These are phyloP conservation scores for Chironomus tentans DNA, from an alignment of 2,888 invertebrate genomes.

Conservation along the genomic window DNA sequence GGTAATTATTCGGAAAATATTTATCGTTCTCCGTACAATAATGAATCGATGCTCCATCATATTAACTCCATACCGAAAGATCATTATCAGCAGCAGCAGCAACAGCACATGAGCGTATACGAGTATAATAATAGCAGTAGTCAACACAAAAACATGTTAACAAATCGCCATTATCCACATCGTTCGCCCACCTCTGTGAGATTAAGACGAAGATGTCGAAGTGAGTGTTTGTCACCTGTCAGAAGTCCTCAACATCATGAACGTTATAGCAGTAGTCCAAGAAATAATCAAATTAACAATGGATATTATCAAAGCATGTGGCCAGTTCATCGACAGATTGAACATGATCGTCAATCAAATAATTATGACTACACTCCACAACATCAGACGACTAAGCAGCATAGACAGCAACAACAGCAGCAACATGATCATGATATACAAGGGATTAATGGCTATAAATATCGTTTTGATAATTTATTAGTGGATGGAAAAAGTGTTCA, in stretches of 20 bases:
- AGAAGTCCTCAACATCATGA: background rate
- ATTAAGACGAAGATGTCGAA: conserved; percentile 6
- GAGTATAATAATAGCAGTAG: background rate
- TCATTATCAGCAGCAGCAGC: background rate
- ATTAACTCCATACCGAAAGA: conserved; percentile 3
- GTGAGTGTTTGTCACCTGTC: conserved; percentile 18
- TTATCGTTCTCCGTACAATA: conserved; percentile 17
- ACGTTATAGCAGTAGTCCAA: background rate
- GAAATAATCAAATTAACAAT: background rate
- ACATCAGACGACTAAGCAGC: background rate
- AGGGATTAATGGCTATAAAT: conserved; percentile 5
- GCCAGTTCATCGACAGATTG: background rate
- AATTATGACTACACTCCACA: background rate
- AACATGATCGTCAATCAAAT: background rate
- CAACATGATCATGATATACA: background rate
- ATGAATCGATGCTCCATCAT: conserved; percentile 15
- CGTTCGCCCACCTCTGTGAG: background rate
- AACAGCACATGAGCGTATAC: background rate
- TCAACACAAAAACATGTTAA: background rate
- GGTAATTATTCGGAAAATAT: background rate
- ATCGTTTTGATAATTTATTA: conserved; percentile 11
- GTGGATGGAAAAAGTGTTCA: conserved; percentile 20
- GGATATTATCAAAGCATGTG: background rate
- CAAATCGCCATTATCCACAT: conserved; percentile 5
- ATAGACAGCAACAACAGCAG: background rate